These are phyloP conservation scores for Lissonota sp. DNA, from an alignment of 2,888 invertebrate species.

Conservation along the genomic window DNA sequence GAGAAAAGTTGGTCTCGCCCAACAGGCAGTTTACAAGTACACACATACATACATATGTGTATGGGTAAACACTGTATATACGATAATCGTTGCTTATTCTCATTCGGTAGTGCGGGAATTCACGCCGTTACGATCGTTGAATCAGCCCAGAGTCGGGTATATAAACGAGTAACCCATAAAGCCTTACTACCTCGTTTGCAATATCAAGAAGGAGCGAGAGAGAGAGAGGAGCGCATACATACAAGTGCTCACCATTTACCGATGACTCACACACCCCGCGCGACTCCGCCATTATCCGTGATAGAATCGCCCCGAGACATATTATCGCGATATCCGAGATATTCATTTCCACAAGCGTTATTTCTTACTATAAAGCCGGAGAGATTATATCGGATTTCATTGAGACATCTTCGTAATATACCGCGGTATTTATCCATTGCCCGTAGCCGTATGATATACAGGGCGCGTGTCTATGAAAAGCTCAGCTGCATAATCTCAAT, in stretches of 20 bases:
- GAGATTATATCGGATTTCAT: constrained; percentile 58
- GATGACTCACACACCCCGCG: constrained; percentile 55
- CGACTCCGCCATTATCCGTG: constrained; percentile 58
- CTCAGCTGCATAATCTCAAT: background rate
- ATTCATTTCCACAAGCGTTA: constrained; percentile 45
- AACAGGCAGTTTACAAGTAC: constrained; percentile 8
- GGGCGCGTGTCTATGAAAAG: constrained; percentile 16
- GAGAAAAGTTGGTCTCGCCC: constrained; percentile 28
- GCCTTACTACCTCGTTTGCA: constrained; percentile 59
- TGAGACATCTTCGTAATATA: constrained; percentile 61
- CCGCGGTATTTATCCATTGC: constrained; percentile 36
- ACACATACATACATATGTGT: constrained; percentile 11
- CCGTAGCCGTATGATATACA: constrained; percentile 4
- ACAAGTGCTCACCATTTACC: constrained; percentile 44
- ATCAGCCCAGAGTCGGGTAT: constrained; percentile 60
- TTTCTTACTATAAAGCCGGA: constrained; percentile 15
- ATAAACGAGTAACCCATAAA: constrained; percentile 63
- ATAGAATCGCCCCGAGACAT: constrained; percentile 56
- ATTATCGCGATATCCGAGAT: constrained; percentile 60
- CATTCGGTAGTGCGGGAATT: constrained; percentile 65
- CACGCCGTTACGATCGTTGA: constrained; percentile 63
- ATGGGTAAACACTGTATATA: constrained; percentile 36
- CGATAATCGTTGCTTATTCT: constrained; percentile 63
- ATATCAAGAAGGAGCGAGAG: constrained; percentile 23
- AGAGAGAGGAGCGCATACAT: constrained; percentile 23